Conservation (phyloP, 2,888 invertebrate genomes). For the Cheilosia vernalis region DNA sequence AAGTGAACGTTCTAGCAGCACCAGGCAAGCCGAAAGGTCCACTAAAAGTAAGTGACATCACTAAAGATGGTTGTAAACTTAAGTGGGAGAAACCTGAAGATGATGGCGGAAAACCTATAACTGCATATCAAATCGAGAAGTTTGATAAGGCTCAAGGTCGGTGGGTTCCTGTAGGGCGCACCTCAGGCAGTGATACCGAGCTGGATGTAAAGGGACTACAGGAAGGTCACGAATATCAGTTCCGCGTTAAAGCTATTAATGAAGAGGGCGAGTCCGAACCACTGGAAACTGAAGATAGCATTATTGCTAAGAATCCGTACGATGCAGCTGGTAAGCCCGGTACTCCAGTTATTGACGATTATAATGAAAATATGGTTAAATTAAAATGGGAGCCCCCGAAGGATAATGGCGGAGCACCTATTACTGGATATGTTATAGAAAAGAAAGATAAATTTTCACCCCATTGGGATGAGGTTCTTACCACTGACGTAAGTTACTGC, state of each 20-base stretch:
- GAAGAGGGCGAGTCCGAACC: conserved; percentile 98
- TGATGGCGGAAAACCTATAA: conserved; percentile 96
- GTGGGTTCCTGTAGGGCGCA: conserved; percentile 96
- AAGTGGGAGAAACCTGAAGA: conserved; percentile 97
- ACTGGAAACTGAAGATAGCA: conserved; percentile 93
- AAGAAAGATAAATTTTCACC: conserved; percentile 94
- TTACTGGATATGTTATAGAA: conserved; percentile 98
- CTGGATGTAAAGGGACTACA: conserved; percentile 94
- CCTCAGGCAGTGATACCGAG: conserved; percentile 91
- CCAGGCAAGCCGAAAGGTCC: conserved; percentile 95
- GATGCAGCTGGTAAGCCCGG: conserved; percentile 95
- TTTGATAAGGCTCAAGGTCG: conserved; percentile 95
- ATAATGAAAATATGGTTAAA: conserved; percentile 94
- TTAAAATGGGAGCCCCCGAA: conserved; percentile 97
- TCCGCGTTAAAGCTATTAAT: conserved; percentile 96
- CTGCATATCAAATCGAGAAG: conserved; percentile 97
- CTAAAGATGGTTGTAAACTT: conserved; percentile 94
- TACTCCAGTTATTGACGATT: conserved; percentile 93
- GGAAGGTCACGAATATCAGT: conserved; percentile 96
- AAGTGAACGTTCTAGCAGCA: conserved; percentile 93
- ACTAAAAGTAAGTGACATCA: conserved; percentile 93
- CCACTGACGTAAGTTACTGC: conserved; percentile 86
- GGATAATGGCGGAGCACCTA: conserved; percentile 97
- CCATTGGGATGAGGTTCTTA: conserved; percentile 93
- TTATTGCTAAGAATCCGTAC: conserved; percentile 97